Evolutionary conservation across 2,113 vertebrate genomes (phyloP).

Genomic region (Ceyx melanurus): DNA sequence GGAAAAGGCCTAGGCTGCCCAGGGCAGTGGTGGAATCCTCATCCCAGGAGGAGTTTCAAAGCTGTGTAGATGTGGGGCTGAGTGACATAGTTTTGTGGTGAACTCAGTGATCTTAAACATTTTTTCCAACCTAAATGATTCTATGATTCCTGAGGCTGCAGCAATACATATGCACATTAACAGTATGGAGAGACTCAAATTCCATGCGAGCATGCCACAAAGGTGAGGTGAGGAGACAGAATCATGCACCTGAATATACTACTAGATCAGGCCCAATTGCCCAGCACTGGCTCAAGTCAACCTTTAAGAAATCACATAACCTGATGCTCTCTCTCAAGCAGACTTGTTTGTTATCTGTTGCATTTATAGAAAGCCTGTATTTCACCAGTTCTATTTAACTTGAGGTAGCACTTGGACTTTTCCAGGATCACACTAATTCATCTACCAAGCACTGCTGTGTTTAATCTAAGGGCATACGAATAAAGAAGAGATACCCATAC

Average conservation of each 20-base stretch:
- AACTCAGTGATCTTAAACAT: not conserved
- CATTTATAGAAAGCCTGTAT: not conserved
- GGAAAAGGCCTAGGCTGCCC: too few species aligned
- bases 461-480: not conserved
- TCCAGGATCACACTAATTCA: not conserved
- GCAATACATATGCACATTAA: not conserved
- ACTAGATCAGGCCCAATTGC: not conserved
- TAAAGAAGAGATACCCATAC: not conserved
- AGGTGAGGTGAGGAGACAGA: not conserved
- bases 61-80: rapidly evolving
- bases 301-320: not conserved
- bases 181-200: not conserved
- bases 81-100: not conserved
- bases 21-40: not conserved
- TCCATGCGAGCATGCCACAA: not conserved
- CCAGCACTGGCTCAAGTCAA: not conserved
- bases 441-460: not conserved
- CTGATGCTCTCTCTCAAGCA: not conserved
- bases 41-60: not conserved
- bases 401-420: not conserved
- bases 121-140: not conserved
- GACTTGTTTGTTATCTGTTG: not conserved
- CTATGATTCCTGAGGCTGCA: not conserved
- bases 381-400: not conserved
- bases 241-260: not conserved